Percentiles rank a stretch among this genome's conserved stretches.
These are phyloP conservation scores for Notocelia uddmanniana DNA, from an alignment of 2,888 invertebrate genomes.

Conservation along the genomic window DNA sequence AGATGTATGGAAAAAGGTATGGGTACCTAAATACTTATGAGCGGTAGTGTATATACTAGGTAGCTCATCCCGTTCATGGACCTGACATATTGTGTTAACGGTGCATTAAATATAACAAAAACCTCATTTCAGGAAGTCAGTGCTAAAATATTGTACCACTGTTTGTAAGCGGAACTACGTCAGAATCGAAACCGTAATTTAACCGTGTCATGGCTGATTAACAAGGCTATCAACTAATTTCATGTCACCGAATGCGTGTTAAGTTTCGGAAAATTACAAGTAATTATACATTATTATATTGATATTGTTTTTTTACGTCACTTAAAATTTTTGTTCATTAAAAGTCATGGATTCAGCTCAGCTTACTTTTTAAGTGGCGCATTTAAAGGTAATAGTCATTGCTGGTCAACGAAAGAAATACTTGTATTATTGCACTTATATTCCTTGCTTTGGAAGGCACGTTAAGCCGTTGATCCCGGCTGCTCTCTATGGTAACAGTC, in stretches of 20 bases:
- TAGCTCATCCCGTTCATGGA: no score
- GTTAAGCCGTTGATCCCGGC: no score
- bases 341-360: background rate
- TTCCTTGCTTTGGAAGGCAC: no score
- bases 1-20: no score
- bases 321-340: background rate
- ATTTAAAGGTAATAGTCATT: background rate
- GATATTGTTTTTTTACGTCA: background rate
- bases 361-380: background rate
- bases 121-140: background rate
- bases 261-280: constrained; percentile 4
- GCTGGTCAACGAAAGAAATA: background rate
- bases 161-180: background rate
- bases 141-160: background rate
- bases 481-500: no score
- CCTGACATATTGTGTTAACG: no score
- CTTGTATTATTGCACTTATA: no score
- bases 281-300: background rate
- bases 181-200: background rate
- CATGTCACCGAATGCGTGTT: constrained; percentile 3
- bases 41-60: no score
- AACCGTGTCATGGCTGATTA: constrained; percentile 27
- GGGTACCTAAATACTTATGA: no score
- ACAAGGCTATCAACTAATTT: constrained; percentile 20
- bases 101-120: background rate